These are phyloP conservation scores for Paradisaea rubra DNA, from an alignment of 2,113 vertebrate genomes.

Conservation along the genomic window DNA sequence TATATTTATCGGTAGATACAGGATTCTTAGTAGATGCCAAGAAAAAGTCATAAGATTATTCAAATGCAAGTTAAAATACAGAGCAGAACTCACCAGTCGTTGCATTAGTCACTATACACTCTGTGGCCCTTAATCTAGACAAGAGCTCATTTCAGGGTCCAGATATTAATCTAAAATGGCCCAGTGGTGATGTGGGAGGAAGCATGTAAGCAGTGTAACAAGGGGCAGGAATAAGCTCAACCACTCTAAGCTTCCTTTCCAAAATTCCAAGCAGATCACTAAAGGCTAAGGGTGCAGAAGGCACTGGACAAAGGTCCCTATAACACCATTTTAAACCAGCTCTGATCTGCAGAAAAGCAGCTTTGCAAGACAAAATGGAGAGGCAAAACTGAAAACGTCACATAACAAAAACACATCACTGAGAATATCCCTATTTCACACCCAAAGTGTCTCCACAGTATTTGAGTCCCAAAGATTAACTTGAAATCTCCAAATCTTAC, in stretches of 20 bases:
- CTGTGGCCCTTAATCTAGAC: not conserved
- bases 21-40: not conserved
- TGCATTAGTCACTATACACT: not conserved
- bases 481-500: not conserved
- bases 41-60: not conserved
- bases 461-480: not conserved
- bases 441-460: not conserved
- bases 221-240: not conserved
- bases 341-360: not conserved
- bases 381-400: not conserved
- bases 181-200: not conserved
- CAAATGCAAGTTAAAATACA: not conserved
- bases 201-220: not conserved
- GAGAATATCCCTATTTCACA: not conserved
- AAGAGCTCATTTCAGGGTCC: not conserved
- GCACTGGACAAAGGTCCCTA: not conserved
- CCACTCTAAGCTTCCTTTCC: not conserved
- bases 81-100: rapidly evolving
- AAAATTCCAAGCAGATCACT: not conserved
- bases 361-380: not conserved
- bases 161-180: not conserved
- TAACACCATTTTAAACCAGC: not conserved
- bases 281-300: not conserved
- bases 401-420: not conserved
- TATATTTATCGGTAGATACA: not conserved